Evolutionary conservation across 2,797 vertebrate species (phyloP).

Genomic region (Trematocara caparti): DNA sequence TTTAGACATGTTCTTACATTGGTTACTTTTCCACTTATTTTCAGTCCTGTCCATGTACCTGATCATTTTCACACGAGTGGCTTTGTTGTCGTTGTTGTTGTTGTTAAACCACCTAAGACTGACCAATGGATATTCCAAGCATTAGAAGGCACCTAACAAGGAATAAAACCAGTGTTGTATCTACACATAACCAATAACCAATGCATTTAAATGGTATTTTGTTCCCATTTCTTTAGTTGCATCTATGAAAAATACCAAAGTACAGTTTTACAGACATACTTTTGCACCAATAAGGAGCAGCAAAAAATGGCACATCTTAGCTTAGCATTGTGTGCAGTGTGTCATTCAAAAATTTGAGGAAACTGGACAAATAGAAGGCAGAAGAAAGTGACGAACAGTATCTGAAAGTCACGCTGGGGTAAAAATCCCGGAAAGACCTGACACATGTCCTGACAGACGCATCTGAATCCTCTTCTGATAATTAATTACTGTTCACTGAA

Average conservation of each 20-base stretch:
- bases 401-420: background rate
- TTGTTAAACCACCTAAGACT: background rate
- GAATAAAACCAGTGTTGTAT: background rate
- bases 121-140: background rate
- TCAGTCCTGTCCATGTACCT: background rate
- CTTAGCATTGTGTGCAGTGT: background rate
- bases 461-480: no score
- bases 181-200: background rate
- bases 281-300: background rate
- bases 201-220: background rate
- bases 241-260: background rate
- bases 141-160: background rate
- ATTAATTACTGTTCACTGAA: background rate
- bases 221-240: background rate
- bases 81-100: background rate
- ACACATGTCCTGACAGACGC: background rate
- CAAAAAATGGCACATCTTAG: background rate
- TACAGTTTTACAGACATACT: background rate
- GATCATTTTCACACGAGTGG: background rate
- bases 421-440: background rate
- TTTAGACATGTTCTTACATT: background rate
- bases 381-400: background rate
- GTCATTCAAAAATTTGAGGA: background rate
- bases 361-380: background rate
- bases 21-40: background rate